phyloP scores from a whole-genome alignment of 2,797 vertebrate species.

The Sternarchorhynchus goeldii region DNA sequence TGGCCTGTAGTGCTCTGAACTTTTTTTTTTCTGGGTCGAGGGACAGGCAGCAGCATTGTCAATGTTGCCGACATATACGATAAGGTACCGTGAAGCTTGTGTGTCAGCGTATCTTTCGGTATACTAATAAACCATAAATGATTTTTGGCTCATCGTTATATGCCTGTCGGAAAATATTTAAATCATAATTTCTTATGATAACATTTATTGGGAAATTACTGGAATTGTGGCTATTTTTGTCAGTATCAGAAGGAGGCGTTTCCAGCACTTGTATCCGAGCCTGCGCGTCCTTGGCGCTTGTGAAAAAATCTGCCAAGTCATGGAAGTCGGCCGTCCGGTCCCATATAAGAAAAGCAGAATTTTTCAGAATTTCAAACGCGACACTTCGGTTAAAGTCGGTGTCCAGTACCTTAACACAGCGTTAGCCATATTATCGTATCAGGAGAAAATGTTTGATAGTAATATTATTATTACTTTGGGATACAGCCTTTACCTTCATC shows the following conservation, averaged over 20 bases:
- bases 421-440: background rate
- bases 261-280: conserved; percentile 49
- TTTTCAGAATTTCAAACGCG: background rate
- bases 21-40: conserved; percentile 9
- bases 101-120: background rate
- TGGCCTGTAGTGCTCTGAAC: background rate
- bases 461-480: background rate
- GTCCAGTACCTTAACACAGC: background rate
- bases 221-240: background rate
- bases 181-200: background rate
- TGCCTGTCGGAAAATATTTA: background rate
- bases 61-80: background rate
- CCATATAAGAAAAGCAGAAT: background rate
- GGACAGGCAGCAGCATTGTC: too few relatives aligned
- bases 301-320: conserved; percentile 71
- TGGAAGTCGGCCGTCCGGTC: conserved; percentile 52
- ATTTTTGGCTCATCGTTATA: background rate
- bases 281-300: conserved; percentile 49
- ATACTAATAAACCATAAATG: background rate
- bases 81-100: background rate
- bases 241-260: conserved; percentile 51
- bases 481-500: background rate
- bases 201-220: background rate
- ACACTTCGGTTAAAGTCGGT: background rate
- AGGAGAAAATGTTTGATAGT: background rate